Evolutionary conservation across 2,888 invertebrate genomes (phyloP), one percentile per base, ranked within the genome.

Genomic region (Ctenicera cuprea): DNA sequence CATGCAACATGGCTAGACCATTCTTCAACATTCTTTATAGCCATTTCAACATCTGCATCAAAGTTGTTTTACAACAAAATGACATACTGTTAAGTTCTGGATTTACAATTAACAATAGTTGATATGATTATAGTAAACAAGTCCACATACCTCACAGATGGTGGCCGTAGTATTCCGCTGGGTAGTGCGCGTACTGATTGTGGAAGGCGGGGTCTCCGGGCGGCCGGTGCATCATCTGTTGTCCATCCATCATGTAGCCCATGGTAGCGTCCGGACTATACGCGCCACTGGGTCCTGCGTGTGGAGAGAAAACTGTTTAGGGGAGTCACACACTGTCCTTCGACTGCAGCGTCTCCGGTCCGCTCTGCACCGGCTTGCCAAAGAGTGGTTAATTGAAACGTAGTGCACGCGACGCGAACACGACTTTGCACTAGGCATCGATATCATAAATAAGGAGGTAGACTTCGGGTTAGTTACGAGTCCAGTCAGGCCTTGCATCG

Each of bases 161-260:
- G 89, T 96, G 96, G 83, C 96, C 96, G 89, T 96, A 96, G 91
- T 96, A 96, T 89, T 96, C 95, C 83, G 95, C 95, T 84, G 96
- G 93, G 88, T 94, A 96, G 90, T 96, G 95, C 86, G 94, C 93
- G 90, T 96, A 96, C 87, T 96, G 95, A 90, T 96, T 95, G 91
- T 96, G 96, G 92, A 96, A 96, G 90, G 94, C 93, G 74, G 96
- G 94, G 90, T 96, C 96, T 83, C 95, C 94, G 82, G 96, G 96
- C 86, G 96, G 95, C 91, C 96, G 94, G 91, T 96, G 96, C 95
- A 96, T 96, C 96, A 97, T 97, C 90, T 96, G 96, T 90, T 96
- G 96, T 84, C 96, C 95, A 90, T 98, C 97, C 96, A 97, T 97
- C 95, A 97, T 97, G 89, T 97, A 97, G 88, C 97, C 96, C 93